Evolutionary conservation across 2,888 invertebrate species (phyloP).

Genomic region (Ernsta delagoae): DNA sequence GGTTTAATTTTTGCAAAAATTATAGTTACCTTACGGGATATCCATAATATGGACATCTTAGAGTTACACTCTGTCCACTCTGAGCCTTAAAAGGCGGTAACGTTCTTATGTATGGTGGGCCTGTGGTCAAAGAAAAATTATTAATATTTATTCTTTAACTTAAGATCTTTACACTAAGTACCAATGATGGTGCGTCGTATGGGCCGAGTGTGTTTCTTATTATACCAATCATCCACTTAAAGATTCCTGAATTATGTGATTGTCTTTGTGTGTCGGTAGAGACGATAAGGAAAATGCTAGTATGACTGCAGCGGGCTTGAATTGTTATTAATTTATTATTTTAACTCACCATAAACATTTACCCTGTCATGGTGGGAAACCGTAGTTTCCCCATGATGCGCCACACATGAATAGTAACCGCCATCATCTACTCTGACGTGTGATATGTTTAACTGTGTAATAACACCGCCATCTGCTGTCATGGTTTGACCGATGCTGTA

Average conservation of each 20-base stretch:
- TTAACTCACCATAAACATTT: too few relatives aligned
- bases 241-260: too few relatives aligned
- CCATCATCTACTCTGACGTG: constrained; percentile 85
- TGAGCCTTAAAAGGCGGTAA: constrained; percentile 92
- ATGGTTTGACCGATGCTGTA: constrained; percentile 71
- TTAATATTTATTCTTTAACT: constrained; percentile 38
- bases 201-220: too few relatives aligned
- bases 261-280: too few relatives aligned
- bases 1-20: background rate
- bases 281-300: too few relatives aligned
- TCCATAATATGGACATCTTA: constrained; percentile 94
- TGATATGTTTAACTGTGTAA: constrained; percentile 81
- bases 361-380: constrained; percentile 64
- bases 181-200: too few relatives aligned
- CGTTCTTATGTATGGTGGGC: constrained; percentile 90
- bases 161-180: background rate
- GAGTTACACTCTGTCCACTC: constrained; percentile 89
- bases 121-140: constrained; percentile 59
- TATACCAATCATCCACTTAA: too few relatives aligned
- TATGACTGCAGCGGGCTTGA: too few relatives aligned
- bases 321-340: too few relatives aligned
- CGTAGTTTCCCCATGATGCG: constrained; percentile 67
- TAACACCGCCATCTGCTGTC: constrained; percentile 65
- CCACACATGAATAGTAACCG: constrained; percentile 85
- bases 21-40: constrained; percentile 88